Evolutionary conservation across 2,113 vertebrate species (phyloP), one percentile per base, ranked within the genome.

Genomic region (Peucedramus taeniatus): DNA sequence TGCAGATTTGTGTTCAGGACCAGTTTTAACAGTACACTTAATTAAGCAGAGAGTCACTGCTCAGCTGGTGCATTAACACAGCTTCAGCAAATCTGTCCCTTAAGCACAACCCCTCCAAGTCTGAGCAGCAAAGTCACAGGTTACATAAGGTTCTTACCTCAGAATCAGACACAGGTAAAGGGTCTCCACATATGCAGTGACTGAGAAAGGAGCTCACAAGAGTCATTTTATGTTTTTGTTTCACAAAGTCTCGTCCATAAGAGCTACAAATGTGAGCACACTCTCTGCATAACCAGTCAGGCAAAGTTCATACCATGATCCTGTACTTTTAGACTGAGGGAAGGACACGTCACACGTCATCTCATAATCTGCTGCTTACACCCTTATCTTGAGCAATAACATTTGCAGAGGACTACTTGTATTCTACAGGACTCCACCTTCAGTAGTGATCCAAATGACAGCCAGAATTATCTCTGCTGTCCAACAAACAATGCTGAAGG

Each of bases 121-220:
- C 15, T 83, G 13, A 83, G n/a, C 64, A 95, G 63, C 61, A 75
- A 84, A 95, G 91, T 28, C 37, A 60, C 13, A 30, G 15, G 53
- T 49, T 78, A 94, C 93, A 51, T 44, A 95, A 88, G 19, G 28
- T 65, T 86, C 95, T 92, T 98, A 99, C 98, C 98, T 99, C 96
- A 33, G 97, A 88, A 74, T 98, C 96, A 8, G 97, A 91, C 70
- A 97, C 94, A 10, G 97, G 90, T 56, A 96, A 74, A 44, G 94
- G 97, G 50, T 92, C 94, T 92, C 98, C 98, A 83, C 97, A 99
- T 42, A 99, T 50, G 88, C 99, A 99, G 81, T 98, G 98, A 84
- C 98, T 98, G 87, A 98, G 97, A 93, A 99, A 94, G 97, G 98
- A 98, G 95, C 95, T 95, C 74, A 96, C 24, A 30, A 97, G 37